These are phyloP conservation scores for Strongylocentrotus purpuratus DNA, from an alignment of 35 echinoderm and acorn worm species.

Conservation along the genomic window DNA sequence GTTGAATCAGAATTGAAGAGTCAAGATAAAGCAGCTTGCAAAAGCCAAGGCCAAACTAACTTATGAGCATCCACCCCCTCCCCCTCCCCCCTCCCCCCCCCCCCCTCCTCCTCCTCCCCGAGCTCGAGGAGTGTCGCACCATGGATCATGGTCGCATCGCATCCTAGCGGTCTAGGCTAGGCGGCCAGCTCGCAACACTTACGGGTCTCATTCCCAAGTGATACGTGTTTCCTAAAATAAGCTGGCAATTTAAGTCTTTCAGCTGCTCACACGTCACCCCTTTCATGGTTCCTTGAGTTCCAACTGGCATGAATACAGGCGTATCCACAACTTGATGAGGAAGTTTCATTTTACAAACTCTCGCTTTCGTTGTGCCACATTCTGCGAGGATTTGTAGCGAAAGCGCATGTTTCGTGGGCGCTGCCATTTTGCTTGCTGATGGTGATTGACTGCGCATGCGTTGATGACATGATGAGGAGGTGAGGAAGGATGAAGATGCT, in stretches of 20 bases:
- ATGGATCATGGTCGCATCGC: no score
- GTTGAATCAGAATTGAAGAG: no score
- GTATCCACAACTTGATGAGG: conserved; percentile 83
- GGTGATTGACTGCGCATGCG: neutral
- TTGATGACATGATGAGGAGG: no score
- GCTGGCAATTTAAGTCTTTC: conserved; percentile 73
- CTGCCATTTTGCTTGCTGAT: conserved; percentile 74
- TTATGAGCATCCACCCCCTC: no score
- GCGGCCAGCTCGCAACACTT: neutral
- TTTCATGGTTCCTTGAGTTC: conserved; percentile 98
- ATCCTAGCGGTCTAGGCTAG: no score
- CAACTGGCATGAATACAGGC: conserved; percentile 95
- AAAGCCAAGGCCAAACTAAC: no score
- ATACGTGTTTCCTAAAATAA: conserved; percentile 97
- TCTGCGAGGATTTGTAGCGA: conserved; percentile 90
- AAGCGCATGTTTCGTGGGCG: conserved; percentile 70
- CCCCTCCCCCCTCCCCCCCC: no score
- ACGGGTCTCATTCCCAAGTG: conserved; percentile 98
- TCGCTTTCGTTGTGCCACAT: conserved; percentile 95
- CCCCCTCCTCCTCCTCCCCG: no score
- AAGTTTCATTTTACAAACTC: conserved; percentile 88
- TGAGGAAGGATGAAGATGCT: no score
- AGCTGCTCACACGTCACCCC: conserved; percentile 85
- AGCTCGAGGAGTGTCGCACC: no score
- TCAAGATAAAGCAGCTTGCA: no score